These are phyloP conservation scores for cattle (Bos taurus) DNA, from an alignment of 2,113 vertebrate genomes.

Conservation along the genomic window ARS-UCD2.0 NC_037328.1:149864501-149865000, in stretches of 20 bases:
- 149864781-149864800: not conserved
- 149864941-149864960: not conserved
- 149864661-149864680: not conserved
- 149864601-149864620: too few relatives aligned
- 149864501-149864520: not conserved
- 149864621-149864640: fast-evolving
- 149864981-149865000: too few relatives aligned
- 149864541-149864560: not conserved
- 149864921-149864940: fast-evolving
- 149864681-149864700: not conserved
- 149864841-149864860: not conserved
- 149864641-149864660: not conserved
- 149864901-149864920: fast-evolving
- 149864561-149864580: not conserved
- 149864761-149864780: not conserved
- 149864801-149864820: not conserved
- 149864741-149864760: too few relatives aligned
- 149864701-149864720: too few relatives aligned
- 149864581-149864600: not conserved
- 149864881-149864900: not conserved
- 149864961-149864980: not conserved
- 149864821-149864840: not conserved
- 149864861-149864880: not conserved
- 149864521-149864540: not conserved
- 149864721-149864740: not conserved